Percentiles rank a stretch among this genome's conserved stretches.
Evolutionary conservation across 92 coral and sea anemone species (phyloP).

Genomic region (Phenganax stokvisi): DNA sequence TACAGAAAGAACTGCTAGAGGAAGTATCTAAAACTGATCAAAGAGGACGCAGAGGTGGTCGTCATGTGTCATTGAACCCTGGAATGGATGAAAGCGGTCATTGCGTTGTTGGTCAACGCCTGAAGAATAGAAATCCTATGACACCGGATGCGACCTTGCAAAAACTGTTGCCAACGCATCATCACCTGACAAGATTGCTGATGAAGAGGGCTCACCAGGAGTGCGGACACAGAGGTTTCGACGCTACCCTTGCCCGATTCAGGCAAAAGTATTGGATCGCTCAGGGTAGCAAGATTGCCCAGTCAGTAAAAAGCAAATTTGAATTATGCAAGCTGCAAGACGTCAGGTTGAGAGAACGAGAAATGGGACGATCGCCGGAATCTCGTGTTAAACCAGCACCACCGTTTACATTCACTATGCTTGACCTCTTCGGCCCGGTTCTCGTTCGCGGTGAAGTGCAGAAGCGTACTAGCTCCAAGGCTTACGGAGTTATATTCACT

Average conservation of each 20-base stretch:
- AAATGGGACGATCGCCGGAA: slow-evolving; percentile 39
- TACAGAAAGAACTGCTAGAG: slow-evolving; percentile 28
- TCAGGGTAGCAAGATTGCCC: slow-evolving; percentile 38
- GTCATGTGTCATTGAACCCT: slow-evolving; percentile 54
- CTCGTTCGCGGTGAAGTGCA: slow-evolving; percentile 34
- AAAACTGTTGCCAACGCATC: slow-evolving; percentile 47
- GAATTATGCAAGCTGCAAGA: slow-evolving; percentile 32
- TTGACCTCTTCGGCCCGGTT: slow-evolving; percentile 40
- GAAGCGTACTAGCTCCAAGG: slow-evolving; percentile 34
- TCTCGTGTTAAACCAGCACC: slow-evolving; percentile 35
- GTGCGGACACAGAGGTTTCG: slow-evolving; percentile 37
- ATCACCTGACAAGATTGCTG: slow-evolving; percentile 49
- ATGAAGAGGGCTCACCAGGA: slow-evolving; percentile 52
- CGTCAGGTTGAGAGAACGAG: slow-evolving; percentile 31
- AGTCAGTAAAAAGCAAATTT: slow-evolving; percentile 29
- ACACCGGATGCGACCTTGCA: slow-evolving; percentile 51
- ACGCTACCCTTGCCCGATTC: slow-evolving; percentile 39
- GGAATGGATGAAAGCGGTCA: slow-evolving; percentile 36
- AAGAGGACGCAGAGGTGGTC: slow-evolving; percentile 48
- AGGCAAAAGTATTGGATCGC: slow-evolving; percentile 40
- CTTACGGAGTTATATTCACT: slow-evolving; percentile 37
- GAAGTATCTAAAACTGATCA: slow-evolving; percentile 28
- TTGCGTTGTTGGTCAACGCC: slow-evolving; percentile 49
- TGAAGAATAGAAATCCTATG: slow-evolving; percentile 50
- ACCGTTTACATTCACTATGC: slow-evolving; percentile 40